Base-by-base conservation (phyloP, 2,113 vertebrate genomes). In the Scopus umbretta region DNA sequence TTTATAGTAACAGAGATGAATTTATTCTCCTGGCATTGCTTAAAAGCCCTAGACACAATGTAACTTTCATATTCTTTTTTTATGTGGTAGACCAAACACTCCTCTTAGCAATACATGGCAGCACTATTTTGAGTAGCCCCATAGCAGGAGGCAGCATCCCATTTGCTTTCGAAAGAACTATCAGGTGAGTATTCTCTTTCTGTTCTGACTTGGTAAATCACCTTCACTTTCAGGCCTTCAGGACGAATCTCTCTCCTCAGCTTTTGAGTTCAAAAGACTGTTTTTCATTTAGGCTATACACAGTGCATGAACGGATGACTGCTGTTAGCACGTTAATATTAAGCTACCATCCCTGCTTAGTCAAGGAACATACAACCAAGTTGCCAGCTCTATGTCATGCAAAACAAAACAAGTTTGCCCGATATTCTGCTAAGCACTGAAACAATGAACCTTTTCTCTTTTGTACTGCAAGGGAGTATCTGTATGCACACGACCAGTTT, bases 71-170 rank as follows among this genome's bases (percentile, higher is more conserved):
- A 43, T 30, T 49, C 13, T 15, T 45, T 52, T 68, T 17, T 70
- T n/a, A 40, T 22, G 4, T 36, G 20, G 21, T 15, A 84, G 30
- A 84, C 6, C 11, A 78, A 76, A 84, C 11, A 62, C 11, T 76
- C 30, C 23, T 61, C 18, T 61, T 29, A 10, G 45, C 18, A 92
- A 53, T 36, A 61, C 6, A 11, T 5, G 23, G 43, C 20, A 91
- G 4, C 26, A 20, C 13, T 68, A 22, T 52, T 84, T 42, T 61
- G n/a, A 61, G 22, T 7, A 56, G 13, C 16, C 0, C 0, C 22
- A 32, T 1, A 68, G 49, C 22, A 86, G n/a, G 11, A 80, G 13
- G 29, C 18, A 91, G 18, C 4, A 68, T 73, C 43, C 34, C 42
- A 26, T 15, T 30, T 45, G 16, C 20, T 47, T 86, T n/a, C 52